Conservation (phyloP, 2,797 vertebrate genomes). For the Gymnoscopelus microlampas region DNA sequence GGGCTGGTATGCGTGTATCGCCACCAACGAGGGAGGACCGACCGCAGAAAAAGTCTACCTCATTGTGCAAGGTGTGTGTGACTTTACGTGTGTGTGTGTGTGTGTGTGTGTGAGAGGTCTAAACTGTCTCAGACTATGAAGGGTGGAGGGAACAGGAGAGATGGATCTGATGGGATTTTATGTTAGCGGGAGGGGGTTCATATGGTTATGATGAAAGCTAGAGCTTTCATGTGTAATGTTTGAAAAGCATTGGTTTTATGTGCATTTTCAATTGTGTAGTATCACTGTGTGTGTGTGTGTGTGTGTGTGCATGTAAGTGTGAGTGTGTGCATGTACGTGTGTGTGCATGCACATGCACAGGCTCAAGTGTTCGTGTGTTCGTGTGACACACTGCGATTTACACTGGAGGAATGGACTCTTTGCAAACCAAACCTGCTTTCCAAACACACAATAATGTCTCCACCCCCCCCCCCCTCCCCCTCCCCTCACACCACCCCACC, state of each 20-base stretch:
- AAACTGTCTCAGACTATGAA: too few species aligned
- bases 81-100: not conserved
- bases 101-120: not conserved
- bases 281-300: not conserved
- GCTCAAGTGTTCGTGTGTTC: not conserved
- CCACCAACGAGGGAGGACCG: constrained; percentile 87
- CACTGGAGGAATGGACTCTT: constrained; percentile 25
- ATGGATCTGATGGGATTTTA: too few species aligned
- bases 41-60: constrained; percentile 82
- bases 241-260: not conserved
- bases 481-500: constrained; percentile 7
- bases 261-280: not conserved
- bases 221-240: too few species aligned
- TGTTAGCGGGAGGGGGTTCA: too few species aligned
- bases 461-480: not conserved
- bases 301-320: not conserved
- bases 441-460: constrained; percentile 41
- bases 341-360: not conserved
- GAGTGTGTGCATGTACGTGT: not conserved
- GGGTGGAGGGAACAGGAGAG: too few species aligned
- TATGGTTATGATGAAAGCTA: too few species aligned
- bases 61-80: constrained; percentile 87
- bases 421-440: constrained; percentile 32
- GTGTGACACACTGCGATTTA: constrained; percentile 48
- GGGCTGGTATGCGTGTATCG: constrained; percentile 88